Evolutionary conservation across 2,888 invertebrate genomes (phyloP), one percentile per base, ranked within the genome.

Genomic region (Chymomyza amoena): DNA sequence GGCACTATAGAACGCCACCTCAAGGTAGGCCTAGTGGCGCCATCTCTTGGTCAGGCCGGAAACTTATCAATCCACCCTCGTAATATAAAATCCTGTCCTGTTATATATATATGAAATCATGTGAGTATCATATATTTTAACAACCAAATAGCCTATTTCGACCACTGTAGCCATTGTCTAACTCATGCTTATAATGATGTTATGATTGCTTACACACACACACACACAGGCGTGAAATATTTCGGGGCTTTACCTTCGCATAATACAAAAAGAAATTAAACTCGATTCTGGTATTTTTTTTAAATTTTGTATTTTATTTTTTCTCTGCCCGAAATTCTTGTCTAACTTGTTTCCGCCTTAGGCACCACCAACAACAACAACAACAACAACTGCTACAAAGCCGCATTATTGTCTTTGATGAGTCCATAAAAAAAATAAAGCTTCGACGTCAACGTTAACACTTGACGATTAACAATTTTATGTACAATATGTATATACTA

Each of bases 311-410:
- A 61, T 45, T n/a, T 20, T 20, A 25, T 20, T 45, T 65, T 20
- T 32, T 16, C 28, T 36, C n/a, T 62, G 36, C 25, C 25, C 54
- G 13, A 63, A 73, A 61, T 73, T 84, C 84, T 74, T 39, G 84
- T 84, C 64, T 69, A 68, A 86, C 84, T 77, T 71, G 86, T 84
- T 82, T 84, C 63, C 72, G 67, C 70, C 57, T 25, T 15, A 13
- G 25, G 25, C 18, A 13, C 56, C 52, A 54, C 32, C 62, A 59
- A 45, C 54, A 62, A 64, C 36, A 68, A 59, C 64, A 62, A 56
- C 63, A 60, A 67, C 36, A 61, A 64, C 64, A 51, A 18, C 15
- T 4, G 54, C n/a, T 32, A 16, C 28, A 4, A n/a, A 64, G 62
- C 57, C 15, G 13, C 45, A 56, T 70, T 57, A 57, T 72, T 67